Percentiles rank a stretch among this genome's conserved stretches.
Conservation (phyloP, 2,888 invertebrate genomes). For the Lasioglossum zephyrum region DNA sequence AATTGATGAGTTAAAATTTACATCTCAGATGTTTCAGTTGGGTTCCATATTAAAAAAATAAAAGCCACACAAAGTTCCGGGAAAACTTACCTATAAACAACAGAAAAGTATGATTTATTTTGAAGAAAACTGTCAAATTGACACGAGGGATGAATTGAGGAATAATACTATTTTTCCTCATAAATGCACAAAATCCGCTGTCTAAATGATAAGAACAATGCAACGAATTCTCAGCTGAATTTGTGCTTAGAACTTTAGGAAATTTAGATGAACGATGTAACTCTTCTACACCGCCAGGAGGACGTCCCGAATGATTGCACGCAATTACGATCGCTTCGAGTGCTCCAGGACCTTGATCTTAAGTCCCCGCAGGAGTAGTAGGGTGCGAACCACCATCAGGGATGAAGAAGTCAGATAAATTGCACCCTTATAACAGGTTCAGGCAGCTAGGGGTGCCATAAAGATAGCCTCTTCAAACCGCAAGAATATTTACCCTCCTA, state of each 20-base stretch:
- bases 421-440: slow-evolving; percentile 1
- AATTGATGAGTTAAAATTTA: too few relatives aligned
- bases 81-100: too few relatives aligned
- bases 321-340: neutral
- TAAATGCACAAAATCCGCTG: too few relatives aligned
- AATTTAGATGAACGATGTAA: neutral
- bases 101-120: too few relatives aligned
- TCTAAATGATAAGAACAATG: too few relatives aligned
- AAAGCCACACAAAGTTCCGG: too few relatives aligned
- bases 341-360: neutral
- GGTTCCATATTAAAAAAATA: too few relatives aligned
- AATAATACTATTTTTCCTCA: too few relatives aligned
- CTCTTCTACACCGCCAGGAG: neutral
- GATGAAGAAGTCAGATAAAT: slow-evolving; percentile 4
- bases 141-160: too few relatives aligned
- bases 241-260: neutral
- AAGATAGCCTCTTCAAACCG: neutral
- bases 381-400: neutral
- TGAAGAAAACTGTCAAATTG: too few relatives aligned
- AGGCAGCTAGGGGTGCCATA: neutral
- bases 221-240: neutral
- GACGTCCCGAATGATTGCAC: neutral
- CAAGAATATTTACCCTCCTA: neutral
- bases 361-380: neutral
- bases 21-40: too few relatives aligned